Base-by-base conservation (phyloP, 2,797 vertebrate genomes). In the Ptychobarbus kaznakovi region DNA sequence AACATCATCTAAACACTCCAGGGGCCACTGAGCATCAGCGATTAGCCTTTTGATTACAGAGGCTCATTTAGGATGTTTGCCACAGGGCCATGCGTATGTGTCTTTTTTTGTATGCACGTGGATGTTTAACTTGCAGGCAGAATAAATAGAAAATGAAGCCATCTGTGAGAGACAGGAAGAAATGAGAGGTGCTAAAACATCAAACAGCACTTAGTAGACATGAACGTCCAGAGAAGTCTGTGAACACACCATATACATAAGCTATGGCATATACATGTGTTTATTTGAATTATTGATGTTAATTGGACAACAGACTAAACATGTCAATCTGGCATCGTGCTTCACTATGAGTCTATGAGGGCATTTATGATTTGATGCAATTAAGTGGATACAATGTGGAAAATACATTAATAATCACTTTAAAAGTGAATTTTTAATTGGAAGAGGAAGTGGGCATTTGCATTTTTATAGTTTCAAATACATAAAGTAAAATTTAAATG, bases 21-120 rank as follows among this genome's bases (percentile, higher is more conserved):
- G 76, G 83, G 75, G 25, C 76, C 46, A 58, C 15, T 28, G 40
- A 85, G 66, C 83, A 70, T 79, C 58, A 79, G 49, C 65, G 77
- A 61, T 84, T 72, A 44, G 83, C 66, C 83, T 79, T 84, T 84
- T 84, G 83, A 84, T 79, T 79, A 85, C 76, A 85, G 51, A 35
- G 40, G 76, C 75, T 85, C 83, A 79, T 85, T 85, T 63, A 70
- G 51, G 83, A 72, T 85, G 83, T 70, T 69, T 56, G 82, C 82
- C 82, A 84, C 25, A 44, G 82, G 82, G 49, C 49, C 8, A 28
- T 38, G 83, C 12, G 75, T 32, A 28, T 16, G 20, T 46, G 40
- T 44, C 53, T 28, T 66, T 76, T 76, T 66, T 76, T 13, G 16
- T 22, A 32, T 49, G 22, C 44, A 69, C 0, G 40, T 63, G 65